Evolutionary conservation across 2,113 vertebrate genomes (phyloP), one percentile per base, ranked within the genome.

Genomic region (Varanus salvator): DNA sequence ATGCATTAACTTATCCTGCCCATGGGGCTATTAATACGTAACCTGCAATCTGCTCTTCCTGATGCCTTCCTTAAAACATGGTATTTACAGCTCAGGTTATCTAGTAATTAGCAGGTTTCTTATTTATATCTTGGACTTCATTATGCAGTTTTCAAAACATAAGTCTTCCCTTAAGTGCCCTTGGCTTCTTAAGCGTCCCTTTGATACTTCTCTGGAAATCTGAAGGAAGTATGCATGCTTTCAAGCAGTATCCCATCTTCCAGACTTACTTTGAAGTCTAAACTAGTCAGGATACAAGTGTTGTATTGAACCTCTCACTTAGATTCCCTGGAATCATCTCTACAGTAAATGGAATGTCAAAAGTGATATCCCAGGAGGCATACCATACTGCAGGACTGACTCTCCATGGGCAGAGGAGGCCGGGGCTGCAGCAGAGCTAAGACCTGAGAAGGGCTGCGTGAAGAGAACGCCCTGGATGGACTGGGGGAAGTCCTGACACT

Each of bases 1-100:
- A 91, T 96, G 94, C 93, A 93, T 94, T 94, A 95, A 96, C 94
- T 93, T 50, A 74, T 80, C 89, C 48, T 94, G 95, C 94, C 94
- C 90, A 83, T 90, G 72, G 44, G n/a, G 84, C 82, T 93, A 87
- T 92, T 92, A 91, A 95, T 92, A 89, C 81, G 84, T 89, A 95
- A 93, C 94, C 89, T 95, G 92, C 92, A 93, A 87, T 88, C 89
- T 84, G 54, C 92, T 92, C 31, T 31, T 91, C 93, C 89, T 89
- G 94, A 88, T 68, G 85, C 93, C 94, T 95, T 94, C 95, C 92
- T 87, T 95, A 92, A 95, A 95, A 82, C 88, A 95, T 91, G 74
- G 86, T 90, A 68, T 57, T 93, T 94, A 78, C 76, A 74, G 80
- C 87, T 94, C 85, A 86, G 84, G 83, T 64, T 90, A 34, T 57